These are phyloP conservation scores for Tragulus kanchil DNA, from an alignment of 2,113 vertebrate genomes.

Conservation along the genomic window DNA sequence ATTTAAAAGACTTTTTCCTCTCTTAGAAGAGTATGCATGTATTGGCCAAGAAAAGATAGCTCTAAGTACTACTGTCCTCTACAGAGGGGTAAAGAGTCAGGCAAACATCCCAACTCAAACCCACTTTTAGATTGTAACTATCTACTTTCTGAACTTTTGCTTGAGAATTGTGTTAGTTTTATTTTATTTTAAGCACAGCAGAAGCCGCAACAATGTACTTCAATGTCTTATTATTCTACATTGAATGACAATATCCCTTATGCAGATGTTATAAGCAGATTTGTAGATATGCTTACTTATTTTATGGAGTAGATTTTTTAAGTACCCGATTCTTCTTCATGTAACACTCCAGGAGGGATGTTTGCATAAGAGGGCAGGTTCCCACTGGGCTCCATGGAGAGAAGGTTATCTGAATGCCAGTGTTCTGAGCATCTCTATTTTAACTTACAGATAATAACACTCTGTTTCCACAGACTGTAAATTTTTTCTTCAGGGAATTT, in stretches of 20 bases:
- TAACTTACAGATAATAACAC: neutral
- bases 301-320: neutral
- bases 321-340: neutral
- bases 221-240: neutral
- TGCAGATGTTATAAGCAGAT: neutral
- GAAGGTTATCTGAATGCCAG: neutral
- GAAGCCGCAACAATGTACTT: neutral
- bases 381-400: neutral
- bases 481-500: neutral
- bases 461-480: neutral
- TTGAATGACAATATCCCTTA: neutral
- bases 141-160: neutral
- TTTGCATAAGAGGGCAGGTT: neutral
- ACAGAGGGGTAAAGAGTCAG: neutral
- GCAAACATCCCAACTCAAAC: neutral
- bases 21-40: neutral
- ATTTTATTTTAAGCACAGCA: conserved; percentile 6
- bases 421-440: neutral
- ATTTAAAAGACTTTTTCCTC: neutral
- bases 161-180: neutral
- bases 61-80: neutral
- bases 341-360: neutral
- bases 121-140: neutral
- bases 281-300: neutral
- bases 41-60: neutral